Evolutionary conservation across 1,140 invertebrate genomes (phyloP).

Genomic region (Neodiprion pinetum): DNA sequence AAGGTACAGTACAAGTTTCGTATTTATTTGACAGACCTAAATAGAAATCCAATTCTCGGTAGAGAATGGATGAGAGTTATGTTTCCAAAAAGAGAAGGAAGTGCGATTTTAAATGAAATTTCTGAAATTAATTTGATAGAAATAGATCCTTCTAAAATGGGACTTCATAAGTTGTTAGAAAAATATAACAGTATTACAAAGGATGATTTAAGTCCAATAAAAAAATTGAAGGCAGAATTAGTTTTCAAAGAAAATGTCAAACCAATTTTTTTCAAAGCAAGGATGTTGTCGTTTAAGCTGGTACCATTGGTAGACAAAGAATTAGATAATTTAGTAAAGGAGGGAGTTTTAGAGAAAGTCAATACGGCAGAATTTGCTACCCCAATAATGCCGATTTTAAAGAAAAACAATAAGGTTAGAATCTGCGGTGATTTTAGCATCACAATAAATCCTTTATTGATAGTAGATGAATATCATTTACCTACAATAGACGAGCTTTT

Average conservation of each 20-base stretch:
- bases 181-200: constrained; percentile 28
- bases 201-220: constrained; percentile 17
- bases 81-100: too few relatives aligned
- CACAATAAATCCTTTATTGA: constrained; percentile 47
- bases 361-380: constrained; percentile 38
- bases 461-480: constrained; percentile 46
- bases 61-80: constrained; percentile 27
- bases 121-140: constrained; percentile 23
- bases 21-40: constrained; percentile 20
- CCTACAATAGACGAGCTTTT: constrained; percentile 45
- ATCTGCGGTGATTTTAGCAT: constrained; percentile 59
- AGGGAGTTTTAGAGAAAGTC: constrained; percentile 22
- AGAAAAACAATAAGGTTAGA: constrained; percentile 49
- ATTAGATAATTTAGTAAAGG: constrained; percentile 24
- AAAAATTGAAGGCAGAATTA: constrained; percentile 25
- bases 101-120: constrained; percentile 23
- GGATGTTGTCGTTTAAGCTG: constrained; percentile 22
- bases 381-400: constrained; percentile 57
- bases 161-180: constrained; percentile 5
- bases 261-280: constrained; percentile 41
- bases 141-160: constrained; percentile 12
- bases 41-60: constrained; percentile 24
- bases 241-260: constrained; percentile 39
- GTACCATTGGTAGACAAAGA: constrained; percentile 22
- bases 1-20: background rate